phyloP scores from a whole-genome alignment of 2,888 invertebrate species.

The Tenthredo mesomela region DNA sequence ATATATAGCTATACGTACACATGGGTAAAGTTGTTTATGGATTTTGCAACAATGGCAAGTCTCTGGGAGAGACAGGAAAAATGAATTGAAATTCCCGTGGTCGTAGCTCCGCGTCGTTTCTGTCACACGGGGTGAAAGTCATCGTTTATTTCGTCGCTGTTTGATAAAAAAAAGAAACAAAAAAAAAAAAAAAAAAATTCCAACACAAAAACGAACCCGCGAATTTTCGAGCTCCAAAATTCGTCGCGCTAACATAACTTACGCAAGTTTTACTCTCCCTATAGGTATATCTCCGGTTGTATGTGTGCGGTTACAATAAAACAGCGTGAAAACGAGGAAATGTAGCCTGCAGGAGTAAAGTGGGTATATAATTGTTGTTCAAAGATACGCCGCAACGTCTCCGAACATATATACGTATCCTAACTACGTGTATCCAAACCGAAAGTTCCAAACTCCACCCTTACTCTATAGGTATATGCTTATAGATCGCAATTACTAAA shows the following conservation, averaged over 20 bases:
- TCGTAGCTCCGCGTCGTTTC: constrained; percentile 2
- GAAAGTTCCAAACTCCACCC: constrained; percentile 12
- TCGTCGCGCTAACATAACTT: constrained; percentile 16
- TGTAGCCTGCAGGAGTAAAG: neutral
- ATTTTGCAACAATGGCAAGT: constrained; percentile 43
- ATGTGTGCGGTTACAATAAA: neutral
- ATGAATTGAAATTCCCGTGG: constrained; percentile 34
- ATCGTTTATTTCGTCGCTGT: constrained; percentile 33
- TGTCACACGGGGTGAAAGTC: constrained; percentile 28
- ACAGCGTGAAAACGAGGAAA: neutral
- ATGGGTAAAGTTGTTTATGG: constrained; percentile 30
- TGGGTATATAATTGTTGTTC: constrained; percentile 15
- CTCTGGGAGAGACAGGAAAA: constrained; percentile 33
- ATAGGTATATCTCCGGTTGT: neutral
- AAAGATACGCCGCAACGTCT: constrained; percentile 11
- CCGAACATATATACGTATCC: neutral
- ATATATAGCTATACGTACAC: neutral
- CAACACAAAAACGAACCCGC: neutral
- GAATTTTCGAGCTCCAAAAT: neutral
- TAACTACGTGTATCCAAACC: constrained; percentile 13
- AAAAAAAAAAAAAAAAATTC: neutral
- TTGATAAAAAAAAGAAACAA: neutral
- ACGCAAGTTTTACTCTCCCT: neutral
- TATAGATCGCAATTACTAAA: constrained; percentile 47
- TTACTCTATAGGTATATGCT: constrained; percentile 6